phyloP scores from a whole-genome alignment of 2,797 vertebrate genomes.

The Prunella strophiata region DNA sequence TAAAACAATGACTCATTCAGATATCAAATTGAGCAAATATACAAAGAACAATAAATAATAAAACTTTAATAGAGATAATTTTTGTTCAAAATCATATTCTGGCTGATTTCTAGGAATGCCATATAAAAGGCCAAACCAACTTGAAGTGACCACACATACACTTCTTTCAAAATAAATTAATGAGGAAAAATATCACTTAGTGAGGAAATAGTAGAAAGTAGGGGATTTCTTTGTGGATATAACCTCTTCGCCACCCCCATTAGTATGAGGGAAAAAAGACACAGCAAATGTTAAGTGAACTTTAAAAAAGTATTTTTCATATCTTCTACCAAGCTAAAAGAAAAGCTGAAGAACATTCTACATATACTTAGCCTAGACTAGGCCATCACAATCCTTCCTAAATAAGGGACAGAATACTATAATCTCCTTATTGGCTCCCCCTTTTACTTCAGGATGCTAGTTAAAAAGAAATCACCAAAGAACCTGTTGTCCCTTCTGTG shows the following conservation, averaged over 20 bases:
- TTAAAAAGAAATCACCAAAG: conserved; percentile 21
- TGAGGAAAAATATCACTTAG: neutral
- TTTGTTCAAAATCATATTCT: neutral
- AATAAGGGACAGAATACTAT: neutral
- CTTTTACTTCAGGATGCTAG: neutral
- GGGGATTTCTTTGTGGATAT: neutral
- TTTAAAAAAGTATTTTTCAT: neutral
- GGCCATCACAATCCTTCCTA: neutral
- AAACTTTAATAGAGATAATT: neutral
- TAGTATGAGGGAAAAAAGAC: neutral
- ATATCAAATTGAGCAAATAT: neutral
- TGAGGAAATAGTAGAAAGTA: neutral
- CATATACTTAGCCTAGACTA: neutral
- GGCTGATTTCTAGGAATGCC: neutral
- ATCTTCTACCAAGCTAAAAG: neutral
- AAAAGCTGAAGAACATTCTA: neutral
- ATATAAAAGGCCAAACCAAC: neutral
- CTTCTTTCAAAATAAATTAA: neutral
- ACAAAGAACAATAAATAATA: neutral
- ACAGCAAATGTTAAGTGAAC: neutral
- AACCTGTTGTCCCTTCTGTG: conserved; percentile 1
- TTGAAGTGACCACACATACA: neutral
- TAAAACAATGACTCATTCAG: neutral
- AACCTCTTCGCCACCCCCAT: neutral
- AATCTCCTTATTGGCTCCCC: neutral